Evolutionary conservation across 2,888 invertebrate genomes (phyloP).

Genomic region (Ophraella communa): DNA sequence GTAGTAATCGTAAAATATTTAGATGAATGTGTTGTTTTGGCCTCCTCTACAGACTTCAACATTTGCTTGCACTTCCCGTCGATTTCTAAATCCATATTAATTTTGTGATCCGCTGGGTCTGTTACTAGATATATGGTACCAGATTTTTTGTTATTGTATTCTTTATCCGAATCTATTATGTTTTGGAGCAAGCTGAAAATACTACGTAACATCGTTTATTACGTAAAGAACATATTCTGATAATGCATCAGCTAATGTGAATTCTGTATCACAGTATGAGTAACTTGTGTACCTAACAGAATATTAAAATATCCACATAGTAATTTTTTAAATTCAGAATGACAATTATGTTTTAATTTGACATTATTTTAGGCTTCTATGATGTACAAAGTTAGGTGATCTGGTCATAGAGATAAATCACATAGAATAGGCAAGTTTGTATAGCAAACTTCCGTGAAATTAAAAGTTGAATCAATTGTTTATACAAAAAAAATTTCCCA

Average conservation of each 20-base stretch:
- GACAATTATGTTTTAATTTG: neutral
- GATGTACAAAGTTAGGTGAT: neutral
- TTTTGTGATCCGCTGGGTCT: conserved; percentile 33
- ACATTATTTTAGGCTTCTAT: neutral
- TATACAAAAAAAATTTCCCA: too few relatives aligned
- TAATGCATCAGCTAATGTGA: conserved; percentile 9
- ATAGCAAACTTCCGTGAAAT: too few relatives aligned
- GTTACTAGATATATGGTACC: conserved; percentile 40
- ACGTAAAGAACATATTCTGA: conserved; percentile 30
- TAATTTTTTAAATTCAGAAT: conserved; percentile 16
- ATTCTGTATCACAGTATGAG: neutral
- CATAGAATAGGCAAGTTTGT: too few relatives aligned
- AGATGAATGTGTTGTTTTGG: conserved; percentile 13
- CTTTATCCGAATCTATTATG: conserved; percentile 44
- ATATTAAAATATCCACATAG: conserved; percentile 6
- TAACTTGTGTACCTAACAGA: neutral
- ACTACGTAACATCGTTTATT: conserved; percentile 46
- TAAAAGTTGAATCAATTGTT: too few relatives aligned
- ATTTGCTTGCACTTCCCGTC: conserved; percentile 34
- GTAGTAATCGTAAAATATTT: conserved; percentile 39
- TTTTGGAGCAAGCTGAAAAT: conserved; percentile 47
- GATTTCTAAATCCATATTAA: conserved; percentile 43
- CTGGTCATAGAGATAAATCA: neutral
- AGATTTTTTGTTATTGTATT: conserved; percentile 44
- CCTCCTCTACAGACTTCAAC: conserved; percentile 25